Percentiles rank a stretch among this genome's conserved stretches.
These are phyloP conservation scores for Drosophila lowei DNA, from an alignment of 1,140 invertebrate species.

Conservation along the genomic window DNA sequence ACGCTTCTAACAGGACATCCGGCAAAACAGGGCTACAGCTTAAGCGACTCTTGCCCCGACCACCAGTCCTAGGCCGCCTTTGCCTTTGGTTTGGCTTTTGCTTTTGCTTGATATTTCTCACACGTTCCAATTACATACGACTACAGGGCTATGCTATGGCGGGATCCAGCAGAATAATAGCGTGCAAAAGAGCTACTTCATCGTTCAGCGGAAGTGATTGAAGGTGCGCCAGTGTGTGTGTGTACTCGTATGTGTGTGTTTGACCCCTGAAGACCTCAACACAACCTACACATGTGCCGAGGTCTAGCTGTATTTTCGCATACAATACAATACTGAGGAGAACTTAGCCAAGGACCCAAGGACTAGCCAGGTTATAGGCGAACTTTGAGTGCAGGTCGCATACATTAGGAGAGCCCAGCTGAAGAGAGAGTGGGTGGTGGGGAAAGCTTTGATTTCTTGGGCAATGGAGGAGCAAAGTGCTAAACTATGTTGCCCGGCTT, in stretches of 20 bases:
- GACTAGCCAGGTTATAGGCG: conserved; percentile 47
- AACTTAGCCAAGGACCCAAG: conserved; percentile 32
- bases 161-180: conserved; percentile 74
- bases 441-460: conserved; percentile 70
- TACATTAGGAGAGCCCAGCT: conserved; percentile 48
- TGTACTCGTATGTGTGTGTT: conserved; percentile 21
- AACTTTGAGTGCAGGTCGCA: conserved; percentile 78
- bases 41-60: conserved; percentile 41
- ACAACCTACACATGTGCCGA: conserved; percentile 29
- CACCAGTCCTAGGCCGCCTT: not conserved
- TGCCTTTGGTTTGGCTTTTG: conserved; percentile 17
- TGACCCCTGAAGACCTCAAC: conserved; percentile 31
- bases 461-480: conserved; percentile 71
- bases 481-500: conserved; percentile 82
- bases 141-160: conserved; percentile 7
- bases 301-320: conserved; percentile 51
- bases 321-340: conserved; percentile 43
- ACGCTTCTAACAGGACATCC: conserved; percentile 79
- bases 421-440: not conserved
- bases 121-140: conserved; percentile 81
- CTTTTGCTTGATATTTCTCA: conserved; percentile 78
- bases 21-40: conserved; percentile 72
- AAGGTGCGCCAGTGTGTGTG: conserved; percentile 71
- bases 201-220: conserved; percentile 82
- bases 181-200: conserved; percentile 83